These are phyloP conservation scores for Gnathonemus echidnorhynchus DNA, from an alignment of 2,113 vertebrate genomes.

Conservation along the genomic window DNA sequence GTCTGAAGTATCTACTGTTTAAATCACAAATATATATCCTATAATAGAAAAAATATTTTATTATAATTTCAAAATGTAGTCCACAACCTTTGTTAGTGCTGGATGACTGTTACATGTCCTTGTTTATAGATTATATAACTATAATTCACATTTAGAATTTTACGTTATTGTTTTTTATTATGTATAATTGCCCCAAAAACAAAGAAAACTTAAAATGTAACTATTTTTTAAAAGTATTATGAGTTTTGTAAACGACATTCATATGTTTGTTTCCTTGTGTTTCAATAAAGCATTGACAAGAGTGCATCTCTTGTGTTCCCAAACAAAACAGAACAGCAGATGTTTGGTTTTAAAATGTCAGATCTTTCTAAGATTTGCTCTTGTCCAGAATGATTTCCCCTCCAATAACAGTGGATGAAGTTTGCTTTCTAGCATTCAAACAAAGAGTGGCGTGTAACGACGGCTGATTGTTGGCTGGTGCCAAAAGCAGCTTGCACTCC, in stretches of 20 bases:
- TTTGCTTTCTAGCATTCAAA: neutral
- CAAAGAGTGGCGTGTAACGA: neutral
- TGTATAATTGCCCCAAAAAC: neutral
- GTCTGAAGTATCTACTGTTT: neutral
- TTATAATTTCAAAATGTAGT: neutral
- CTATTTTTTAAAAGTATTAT: neutral
- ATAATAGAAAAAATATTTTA: neutral
- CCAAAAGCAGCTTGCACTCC: slow-evolving; percentile 38
- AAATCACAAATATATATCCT: neutral
- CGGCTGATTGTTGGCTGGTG: slow-evolving; percentile 44
- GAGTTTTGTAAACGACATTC: neutral
- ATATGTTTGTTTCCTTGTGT: neutral
- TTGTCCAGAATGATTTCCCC: neutral
- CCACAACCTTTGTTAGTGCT: neutral
- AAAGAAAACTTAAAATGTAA: neutral
- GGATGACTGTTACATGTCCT: neutral
- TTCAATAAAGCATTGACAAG: slow-evolving; percentile 1
- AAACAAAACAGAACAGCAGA: neutral
- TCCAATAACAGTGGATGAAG: neutral
- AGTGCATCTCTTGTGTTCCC: neutral
- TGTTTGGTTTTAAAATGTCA: slow-evolving; percentile 9
- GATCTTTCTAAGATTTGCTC: neutral
- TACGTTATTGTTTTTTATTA: neutral
- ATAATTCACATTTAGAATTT: neutral
- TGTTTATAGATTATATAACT: neutral